Base-by-base conservation (phyloP, 1,140 invertebrate genomes). In the Panulirus ornatus region DNA sequence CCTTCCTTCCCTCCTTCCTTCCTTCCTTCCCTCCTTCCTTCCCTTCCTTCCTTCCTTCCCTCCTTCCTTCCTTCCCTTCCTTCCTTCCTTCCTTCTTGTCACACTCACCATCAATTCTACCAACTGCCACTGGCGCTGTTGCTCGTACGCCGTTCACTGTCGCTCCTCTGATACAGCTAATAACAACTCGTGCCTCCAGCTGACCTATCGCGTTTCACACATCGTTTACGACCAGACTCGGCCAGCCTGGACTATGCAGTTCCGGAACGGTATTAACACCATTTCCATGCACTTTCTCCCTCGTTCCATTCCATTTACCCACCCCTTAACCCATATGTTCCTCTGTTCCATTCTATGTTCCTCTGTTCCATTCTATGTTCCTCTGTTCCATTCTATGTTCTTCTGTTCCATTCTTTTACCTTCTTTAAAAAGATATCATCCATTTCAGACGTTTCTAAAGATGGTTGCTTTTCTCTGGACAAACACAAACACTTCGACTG, bases 21-120 rank as follows among this genome's bases (percentile, higher is more conserved):
- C n/a, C 51, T 58, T n/a, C n/a, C 51, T 58, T n/a, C n/a, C n/a
- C 51, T 58, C 51, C n/a, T n/a, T 58, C 51, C n/a, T 58, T 58
- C n/a, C 51, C n/a, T n/a, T 58, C 51, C n/a, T n/a, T 58, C 51
- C n/a, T n/a, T 58, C 51, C 51, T 58, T 58, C 51, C n/a, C n/a
- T 58, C n/a, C 51, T 58, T n/a, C n/a, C 51, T 58, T n/a, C n/a
- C 51, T 58, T n/a, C n/a, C 51, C n/a, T n/a, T 58, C 51, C n/a
- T n/a, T 58, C 51, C n/a, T n/a, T 58, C 51, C 51, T 58, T 58
- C 51, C n/a, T n/a, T 58, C 51, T n/a, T 58, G 11, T 58, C 51
- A 11, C 51, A 11, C 51, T 58, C 51, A 11, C n/a, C 51, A 11
- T n/a, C 51, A 9, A 11, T n/a, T 58, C 51, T 58, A 9, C n/a